Evolutionary conservation across 2,113 vertebrate genomes (phyloP).

Genomic region (Macroglossus sobrinus): DNA sequence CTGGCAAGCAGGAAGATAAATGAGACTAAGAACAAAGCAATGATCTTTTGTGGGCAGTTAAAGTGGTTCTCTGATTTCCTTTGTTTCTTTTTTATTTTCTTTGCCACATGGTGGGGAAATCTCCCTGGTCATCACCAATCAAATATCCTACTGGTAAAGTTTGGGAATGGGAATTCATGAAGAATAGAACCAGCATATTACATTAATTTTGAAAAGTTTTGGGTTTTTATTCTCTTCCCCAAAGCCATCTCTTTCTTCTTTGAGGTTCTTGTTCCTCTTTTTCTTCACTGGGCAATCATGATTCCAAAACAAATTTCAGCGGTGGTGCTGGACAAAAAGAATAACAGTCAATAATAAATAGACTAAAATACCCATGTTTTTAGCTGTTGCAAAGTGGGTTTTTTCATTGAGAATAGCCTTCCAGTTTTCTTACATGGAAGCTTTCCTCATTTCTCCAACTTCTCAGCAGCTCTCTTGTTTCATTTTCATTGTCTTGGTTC

Average conservation of each 20-base stretch:
- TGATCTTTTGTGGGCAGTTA: background rate
- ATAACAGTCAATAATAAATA: background rate
- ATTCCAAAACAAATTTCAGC: background rate
- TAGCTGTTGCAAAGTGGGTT: background rate
- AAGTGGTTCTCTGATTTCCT: background rate
- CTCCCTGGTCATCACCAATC: background rate
- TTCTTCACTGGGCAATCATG: background rate
- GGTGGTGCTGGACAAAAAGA: background rate
- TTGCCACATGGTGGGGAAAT: background rate
- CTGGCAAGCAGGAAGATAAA: background rate
- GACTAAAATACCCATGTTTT: background rate
- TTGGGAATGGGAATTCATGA: background rate
- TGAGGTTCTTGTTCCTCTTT: background rate
- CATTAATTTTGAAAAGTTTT: background rate
- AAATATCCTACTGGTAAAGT: background rate
- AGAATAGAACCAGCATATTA: background rate
- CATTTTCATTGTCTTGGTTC: background rate
- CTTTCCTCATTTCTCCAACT: background rate
- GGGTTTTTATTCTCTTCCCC: background rate
- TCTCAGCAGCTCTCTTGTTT: background rate
- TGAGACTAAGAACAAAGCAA: background rate
- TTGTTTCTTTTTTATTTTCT: background rate
- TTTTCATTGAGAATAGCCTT: background rate
- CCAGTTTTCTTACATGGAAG: background rate
- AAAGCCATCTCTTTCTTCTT: slow-evolving; percentile 18